These are phyloP conservation scores for Danio albolineatus DNA, from an alignment of 2,797 vertebrate species.

Conservation along the genomic window DNA sequence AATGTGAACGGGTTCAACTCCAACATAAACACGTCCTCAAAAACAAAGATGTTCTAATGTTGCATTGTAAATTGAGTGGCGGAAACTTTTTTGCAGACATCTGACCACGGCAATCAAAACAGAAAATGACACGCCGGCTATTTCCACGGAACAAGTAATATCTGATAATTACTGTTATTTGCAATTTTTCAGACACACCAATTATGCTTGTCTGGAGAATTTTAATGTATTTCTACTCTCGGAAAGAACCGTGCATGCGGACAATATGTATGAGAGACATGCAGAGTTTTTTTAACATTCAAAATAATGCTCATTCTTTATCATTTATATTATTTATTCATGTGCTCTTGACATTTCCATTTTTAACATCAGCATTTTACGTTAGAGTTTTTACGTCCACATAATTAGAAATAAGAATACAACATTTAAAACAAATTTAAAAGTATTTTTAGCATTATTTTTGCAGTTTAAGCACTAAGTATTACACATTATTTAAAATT, in stretches of 20 bases:
- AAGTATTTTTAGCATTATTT: background rate
- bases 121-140: slow-evolving; percentile 75
- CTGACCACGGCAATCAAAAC: slow-evolving; percentile 73
- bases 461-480: too few species aligned
- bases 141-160: slow-evolving; percentile 80
- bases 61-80: slow-evolving; percentile 68
- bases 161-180: slow-evolving; percentile 85
- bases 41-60: slow-evolving; percentile 76
- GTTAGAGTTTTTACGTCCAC: background rate
- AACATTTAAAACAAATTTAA: background rate
- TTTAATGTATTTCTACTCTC: slow-evolving; percentile 62
- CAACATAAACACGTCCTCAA: slow-evolving; percentile 59
- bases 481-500: too few species aligned
- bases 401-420: background rate
- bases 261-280: slow-evolving; percentile 21
- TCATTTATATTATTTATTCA: background rate
- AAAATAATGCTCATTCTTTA: slow-evolving; percentile 13
- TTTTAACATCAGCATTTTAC: background rate
- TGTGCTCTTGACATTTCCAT: background rate
- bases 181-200: slow-evolving; percentile 74
- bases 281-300: slow-evolving; percentile 19
- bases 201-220: slow-evolving; percentile 76
- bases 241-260: slow-evolving; percentile 43
- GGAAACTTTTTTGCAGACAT: slow-evolving; percentile 71
- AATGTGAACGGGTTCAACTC: slow-evolving; percentile 65